Evolutionary conservation across 2,797 vertebrate genomes (phyloP), one percentile per base, ranked within the genome.

Genomic region (Erethizon dorsatum): DNA sequence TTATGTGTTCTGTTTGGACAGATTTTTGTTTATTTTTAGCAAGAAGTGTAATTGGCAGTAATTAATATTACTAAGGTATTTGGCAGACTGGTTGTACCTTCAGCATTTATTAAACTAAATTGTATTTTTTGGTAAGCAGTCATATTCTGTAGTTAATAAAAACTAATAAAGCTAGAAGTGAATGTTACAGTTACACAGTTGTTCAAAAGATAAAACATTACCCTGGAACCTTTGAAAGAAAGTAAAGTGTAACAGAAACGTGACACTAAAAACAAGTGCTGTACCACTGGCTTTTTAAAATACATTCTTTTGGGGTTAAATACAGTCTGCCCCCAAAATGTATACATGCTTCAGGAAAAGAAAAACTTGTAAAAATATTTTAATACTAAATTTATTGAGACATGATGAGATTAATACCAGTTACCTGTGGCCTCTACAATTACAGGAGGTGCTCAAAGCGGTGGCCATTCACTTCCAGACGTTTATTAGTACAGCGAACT

Each of bases 191-290:
- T 96, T 97, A 87, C 33, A n/a, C 12, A 73, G 88, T 97, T 83
- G 47, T 91, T 98, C 95, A 97, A 97, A 97, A 98, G 98, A 98
- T 98, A 97, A 98, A 97, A 82, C 73, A 86, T 86, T 0, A 0
- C 31, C 50, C 93, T 63, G 78, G 89, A 97, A 91, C 92, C 97
- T 98, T 93, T 98, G 88, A 77, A 95, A 97, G 93, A 88, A 96
- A 97, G n/a, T 96, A 85, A 96, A 97, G n/a, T 96, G 45, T 80
- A 97, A 96, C 65, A 95, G 92, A 96, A 96, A 78, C 57, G 88
- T 88, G 65, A 54, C 71, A 98, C 95, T 97, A 96, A 91, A 98
- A 98, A 98, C 98, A 98, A 97, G 94, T 2, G 1, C 91, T 77
- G 61, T 79, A 67, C 47, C 63, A 92, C 8, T 77, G 4, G 84